Evolutionary conservation across 1,140 invertebrate genomes (phyloP).

Genomic region (Drosophila lowei): DNA sequence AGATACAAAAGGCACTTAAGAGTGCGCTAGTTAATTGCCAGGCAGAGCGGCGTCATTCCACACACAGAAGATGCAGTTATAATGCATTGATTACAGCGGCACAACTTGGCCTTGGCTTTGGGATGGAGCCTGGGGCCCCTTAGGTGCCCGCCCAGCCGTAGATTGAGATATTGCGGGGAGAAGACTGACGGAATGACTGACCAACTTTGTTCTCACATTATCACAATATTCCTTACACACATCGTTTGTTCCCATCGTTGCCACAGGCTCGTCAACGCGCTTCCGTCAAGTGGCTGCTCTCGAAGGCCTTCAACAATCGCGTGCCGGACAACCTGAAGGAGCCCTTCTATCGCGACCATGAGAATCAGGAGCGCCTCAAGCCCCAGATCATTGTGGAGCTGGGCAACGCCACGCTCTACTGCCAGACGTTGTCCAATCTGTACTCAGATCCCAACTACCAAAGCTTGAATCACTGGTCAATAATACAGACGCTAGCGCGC

Average conservation of each 20-base stretch:
- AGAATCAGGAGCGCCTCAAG: conserved; percentile 97
- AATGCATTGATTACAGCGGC: conserved; percentile 21
- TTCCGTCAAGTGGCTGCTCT: conserved; percentile 98
- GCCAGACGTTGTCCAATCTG: conserved; percentile 96
- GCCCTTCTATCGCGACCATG: conserved; percentile 97
- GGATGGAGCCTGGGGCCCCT: background rate
- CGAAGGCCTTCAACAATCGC: conserved; percentile 97
- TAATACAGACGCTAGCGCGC: conserved; percentile 94
- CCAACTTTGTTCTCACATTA: conserved; percentile 24
- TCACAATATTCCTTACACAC: background rate
- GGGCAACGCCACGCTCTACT: conserved; percentile 98
- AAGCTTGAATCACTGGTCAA: conserved; percentile 96
- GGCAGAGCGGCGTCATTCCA: conserved; percentile 22
- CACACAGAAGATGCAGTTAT: conserved; percentile 12
- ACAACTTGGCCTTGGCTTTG: conserved; percentile 21
- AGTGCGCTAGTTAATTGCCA: conserved; percentile 51
- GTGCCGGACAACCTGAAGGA: conserved; percentile 96
- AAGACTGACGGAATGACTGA: background rate
- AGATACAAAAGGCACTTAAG: conserved; percentile 42
- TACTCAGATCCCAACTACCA: conserved; percentile 98
- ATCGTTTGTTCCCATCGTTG: conserved; percentile 57
- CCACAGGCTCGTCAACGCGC: conserved; percentile 97
- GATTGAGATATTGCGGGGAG: background rate
- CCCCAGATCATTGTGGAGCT: conserved; percentile 95
- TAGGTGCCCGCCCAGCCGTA: background rate